phyloP scores from a whole-genome alignment of 2,113 vertebrate species.

The Zosterops hypoxanthus region DNA sequence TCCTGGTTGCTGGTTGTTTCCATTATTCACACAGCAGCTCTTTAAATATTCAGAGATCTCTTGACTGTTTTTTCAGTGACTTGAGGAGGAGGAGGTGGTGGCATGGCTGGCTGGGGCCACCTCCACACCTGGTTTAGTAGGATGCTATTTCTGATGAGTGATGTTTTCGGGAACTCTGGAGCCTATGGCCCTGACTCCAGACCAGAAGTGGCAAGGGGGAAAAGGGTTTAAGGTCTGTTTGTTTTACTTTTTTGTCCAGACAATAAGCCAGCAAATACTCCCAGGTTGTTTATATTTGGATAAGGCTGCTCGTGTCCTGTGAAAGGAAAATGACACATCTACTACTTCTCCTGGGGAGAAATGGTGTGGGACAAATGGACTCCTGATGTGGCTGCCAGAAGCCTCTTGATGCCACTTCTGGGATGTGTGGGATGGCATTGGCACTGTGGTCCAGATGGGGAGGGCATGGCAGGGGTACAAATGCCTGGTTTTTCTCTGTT shows the following conservation, averaged over 20 bases:
- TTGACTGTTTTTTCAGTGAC: neutral
- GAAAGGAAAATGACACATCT: conserved; percentile 69
- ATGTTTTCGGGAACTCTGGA: neutral
- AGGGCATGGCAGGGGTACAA: neutral
- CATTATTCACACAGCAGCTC: neutral
- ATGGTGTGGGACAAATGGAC: neutral
- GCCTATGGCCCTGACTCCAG: neutral
- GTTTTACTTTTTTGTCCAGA: conserved; percentile 46
- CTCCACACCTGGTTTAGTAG: neutral
- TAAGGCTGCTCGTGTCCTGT: conserved; percentile 43
- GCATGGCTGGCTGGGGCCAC: fast-evolving
- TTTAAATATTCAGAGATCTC: neutral
- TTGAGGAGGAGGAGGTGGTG: neutral
- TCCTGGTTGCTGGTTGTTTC: neutral
- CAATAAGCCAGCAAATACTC: conserved; percentile 51
- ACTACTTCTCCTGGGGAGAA: neutral
- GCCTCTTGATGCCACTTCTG: neutral
- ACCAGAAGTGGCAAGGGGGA: conserved; percentile 33
- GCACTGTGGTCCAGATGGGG: neutral
- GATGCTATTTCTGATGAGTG: neutral
- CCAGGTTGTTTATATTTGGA: conserved; percentile 61
- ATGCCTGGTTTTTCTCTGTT: neutral
- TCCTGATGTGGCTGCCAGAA: neutral
- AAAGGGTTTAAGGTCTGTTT: conserved; percentile 49
- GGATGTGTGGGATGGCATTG: neutral